Evolutionary conservation across 1,140 invertebrate genomes (phyloP).

Genomic region (Triops longicaudatus): DNA sequence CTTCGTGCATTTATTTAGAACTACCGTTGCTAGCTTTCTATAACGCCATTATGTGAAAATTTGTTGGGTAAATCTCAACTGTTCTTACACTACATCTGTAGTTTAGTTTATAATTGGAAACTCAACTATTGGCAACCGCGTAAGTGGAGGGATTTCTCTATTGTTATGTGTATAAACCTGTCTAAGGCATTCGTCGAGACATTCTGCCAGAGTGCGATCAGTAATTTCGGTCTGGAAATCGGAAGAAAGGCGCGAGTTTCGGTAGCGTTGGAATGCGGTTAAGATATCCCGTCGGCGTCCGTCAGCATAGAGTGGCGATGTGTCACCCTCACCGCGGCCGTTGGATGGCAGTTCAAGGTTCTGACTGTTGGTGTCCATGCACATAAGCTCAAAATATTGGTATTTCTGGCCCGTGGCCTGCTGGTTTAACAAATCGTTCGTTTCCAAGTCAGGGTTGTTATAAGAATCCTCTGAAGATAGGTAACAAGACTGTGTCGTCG

Average conservation of each 20-base stretch:
- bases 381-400: constrained; percentile 34
- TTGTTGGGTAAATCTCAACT: too few species aligned
- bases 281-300: constrained; percentile 59
- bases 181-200: constrained; percentile 75
- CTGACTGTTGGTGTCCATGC: constrained; percentile 36
- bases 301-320: constrained; percentile 67
- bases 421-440: constrained; percentile 43
- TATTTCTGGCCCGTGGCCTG: constrained; percentile 28
- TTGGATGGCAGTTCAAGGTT: neutral
- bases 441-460: constrained; percentile 70
- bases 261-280: constrained; percentile 77
- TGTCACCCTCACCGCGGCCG: constrained; percentile 39
- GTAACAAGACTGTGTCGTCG: constrained; percentile 70
- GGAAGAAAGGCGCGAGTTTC: constrained; percentile 70
- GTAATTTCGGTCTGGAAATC: constrained; percentile 84
- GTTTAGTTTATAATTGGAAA: too few species aligned
- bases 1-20: too few species aligned
- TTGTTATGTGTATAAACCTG: too few species aligned
- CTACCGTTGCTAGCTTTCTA: too few species aligned
- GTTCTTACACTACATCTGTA: too few species aligned
- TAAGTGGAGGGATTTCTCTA: too few species aligned
- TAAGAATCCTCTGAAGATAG: constrained; percentile 81
- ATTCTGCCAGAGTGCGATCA: constrained; percentile 72
- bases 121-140: too few species aligned
- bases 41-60: too few species aligned